These are phyloP conservation scores for Colistium nudipinnis DNA, from an alignment of 2,113 vertebrate genomes.

Conservation along the genomic window DNA sequence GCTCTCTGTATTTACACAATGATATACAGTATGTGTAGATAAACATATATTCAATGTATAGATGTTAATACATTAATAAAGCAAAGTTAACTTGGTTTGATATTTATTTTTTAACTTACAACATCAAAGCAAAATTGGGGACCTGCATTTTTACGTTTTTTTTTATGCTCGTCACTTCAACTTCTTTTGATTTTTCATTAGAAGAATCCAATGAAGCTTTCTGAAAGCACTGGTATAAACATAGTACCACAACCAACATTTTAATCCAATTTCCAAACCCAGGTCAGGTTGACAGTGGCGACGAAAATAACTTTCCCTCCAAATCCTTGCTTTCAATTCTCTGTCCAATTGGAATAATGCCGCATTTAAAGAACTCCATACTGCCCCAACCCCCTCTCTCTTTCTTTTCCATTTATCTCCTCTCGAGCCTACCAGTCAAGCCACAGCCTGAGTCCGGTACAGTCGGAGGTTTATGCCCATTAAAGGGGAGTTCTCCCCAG, in stretches of 20 bases:
- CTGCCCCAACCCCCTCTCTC: neutral
- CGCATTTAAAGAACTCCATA: neutral
- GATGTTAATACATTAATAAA: neutral
- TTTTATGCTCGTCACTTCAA: constrained; percentile 17
- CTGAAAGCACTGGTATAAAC: neutral
- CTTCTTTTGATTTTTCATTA: constrained; percentile 3
- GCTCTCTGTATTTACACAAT: constrained; percentile 8
- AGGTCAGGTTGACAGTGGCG: neutral
- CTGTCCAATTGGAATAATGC: neutral
- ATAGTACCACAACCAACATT: neutral
- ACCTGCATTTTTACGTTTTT: neutral
- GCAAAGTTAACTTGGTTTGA: neutral
- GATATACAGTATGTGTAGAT: too few species aligned
- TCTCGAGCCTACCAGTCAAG: too few species aligned
- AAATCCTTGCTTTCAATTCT: constrained; percentile 9
- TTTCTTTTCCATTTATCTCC: neutral
- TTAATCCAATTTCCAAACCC: constrained; percentile 29
- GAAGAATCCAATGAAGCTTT: constrained; percentile 13
- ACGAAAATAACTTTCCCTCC: constrained; percentile 21
- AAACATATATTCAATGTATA: too few species aligned
- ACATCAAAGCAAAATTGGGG: constrained; percentile 7
- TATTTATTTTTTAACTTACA: constrained; percentile 12
- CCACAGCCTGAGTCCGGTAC: too few species aligned
- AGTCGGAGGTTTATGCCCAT: too few species aligned
- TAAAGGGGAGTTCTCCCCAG: too few species aligned